Evolutionary conservation across 1,140 invertebrate species (phyloP).

Genomic region (Notospermus geniculatus): DNA sequence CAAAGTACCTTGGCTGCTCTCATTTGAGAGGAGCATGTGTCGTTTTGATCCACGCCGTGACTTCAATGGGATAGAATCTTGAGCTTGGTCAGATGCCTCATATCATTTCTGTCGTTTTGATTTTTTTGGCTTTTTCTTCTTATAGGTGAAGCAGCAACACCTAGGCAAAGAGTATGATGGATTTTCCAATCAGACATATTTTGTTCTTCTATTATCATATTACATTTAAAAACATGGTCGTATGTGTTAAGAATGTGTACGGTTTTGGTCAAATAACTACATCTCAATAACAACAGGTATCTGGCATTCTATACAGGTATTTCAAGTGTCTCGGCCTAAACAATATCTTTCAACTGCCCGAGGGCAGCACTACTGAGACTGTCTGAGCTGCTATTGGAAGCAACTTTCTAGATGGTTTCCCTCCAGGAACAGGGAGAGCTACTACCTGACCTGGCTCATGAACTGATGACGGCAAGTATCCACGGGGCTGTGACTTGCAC

Average conservation of each 20-base stretch:
- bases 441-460: too few relatives aligned
- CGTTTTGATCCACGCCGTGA: conserved; percentile 8
- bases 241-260: conserved; percentile 1
- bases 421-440: too few relatives aligned
- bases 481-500: too few relatives aligned
- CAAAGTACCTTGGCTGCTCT: conserved; percentile 6
- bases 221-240: conserved; percentile 1
- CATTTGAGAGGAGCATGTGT: neutral
- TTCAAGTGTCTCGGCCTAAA: too few relatives aligned
- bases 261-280: conserved; percentile 4
- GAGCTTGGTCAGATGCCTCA: conserved; percentile 30
- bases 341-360: too few relatives aligned
- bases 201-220: conserved; percentile 6
- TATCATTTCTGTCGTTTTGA: conserved; percentile 44
- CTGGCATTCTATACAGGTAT: too few relatives aligned
- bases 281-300: neutral
- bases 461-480: too few relatives aligned
- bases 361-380: too few relatives aligned
- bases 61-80: conserved; percentile 36
- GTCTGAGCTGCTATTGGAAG: too few relatives aligned
- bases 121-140: conserved; percentile 31
- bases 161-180: conserved; percentile 27
- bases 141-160: conserved; percentile 41
- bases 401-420: too few relatives aligned
- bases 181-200: conserved; percentile 9